Conservation (phyloP, 2,113 vertebrate species). For the Otolemur garnettii region DNA sequence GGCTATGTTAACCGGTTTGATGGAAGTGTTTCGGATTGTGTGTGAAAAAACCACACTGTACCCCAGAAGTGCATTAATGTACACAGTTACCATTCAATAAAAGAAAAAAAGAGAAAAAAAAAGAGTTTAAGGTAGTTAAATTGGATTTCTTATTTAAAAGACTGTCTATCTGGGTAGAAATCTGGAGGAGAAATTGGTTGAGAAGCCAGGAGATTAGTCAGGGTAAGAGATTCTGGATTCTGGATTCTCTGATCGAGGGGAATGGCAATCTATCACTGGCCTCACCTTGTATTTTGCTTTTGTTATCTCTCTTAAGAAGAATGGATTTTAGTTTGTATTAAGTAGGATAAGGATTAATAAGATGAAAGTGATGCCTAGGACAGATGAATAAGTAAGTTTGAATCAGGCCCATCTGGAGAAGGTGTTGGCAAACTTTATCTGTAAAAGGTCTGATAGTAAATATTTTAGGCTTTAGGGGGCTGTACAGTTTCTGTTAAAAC, state of each 20-base stretch:
- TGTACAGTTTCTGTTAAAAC: neutral
- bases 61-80: no score
- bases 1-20: no score
- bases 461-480: neutral
- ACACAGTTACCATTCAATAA: no score
- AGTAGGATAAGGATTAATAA: neutral
- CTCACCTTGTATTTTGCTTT: conserved; percentile 10
- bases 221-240: neutral
- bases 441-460: neutral
- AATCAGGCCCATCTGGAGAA: neutral
- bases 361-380: neutral
- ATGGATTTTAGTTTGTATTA: neutral
- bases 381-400: neutral
- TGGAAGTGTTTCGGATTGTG: no score
- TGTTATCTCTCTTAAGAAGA: conserved; percentile 12
- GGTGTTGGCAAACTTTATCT: neutral
- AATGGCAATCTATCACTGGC: neutral
- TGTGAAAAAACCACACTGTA: no score
- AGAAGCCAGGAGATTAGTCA: neutral
- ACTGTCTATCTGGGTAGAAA: neutral
- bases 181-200: neutral
- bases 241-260: neutral
- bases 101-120: no score
- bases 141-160: neutral
- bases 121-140: neutral